These are phyloP conservation scores for Tor tambroides DNA, from an alignment of 2,113 vertebrate genomes.

Conservation along the genomic window DNA sequence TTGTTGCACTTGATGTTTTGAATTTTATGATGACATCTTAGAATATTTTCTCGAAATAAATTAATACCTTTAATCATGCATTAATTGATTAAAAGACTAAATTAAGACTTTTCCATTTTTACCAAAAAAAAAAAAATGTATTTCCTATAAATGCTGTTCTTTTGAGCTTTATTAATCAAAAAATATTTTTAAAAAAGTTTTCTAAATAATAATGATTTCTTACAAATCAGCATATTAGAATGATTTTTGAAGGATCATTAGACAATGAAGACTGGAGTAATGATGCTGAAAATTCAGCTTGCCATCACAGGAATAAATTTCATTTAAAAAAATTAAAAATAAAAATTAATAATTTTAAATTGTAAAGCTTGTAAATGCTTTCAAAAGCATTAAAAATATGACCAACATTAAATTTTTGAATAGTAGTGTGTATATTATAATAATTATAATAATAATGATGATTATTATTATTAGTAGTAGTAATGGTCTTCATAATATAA, in stretches of 20 bases:
- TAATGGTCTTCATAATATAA: background rate
- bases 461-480: background rate
- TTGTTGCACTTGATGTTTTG: background rate
- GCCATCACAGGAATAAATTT: too few species aligned
- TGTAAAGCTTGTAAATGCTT: too few species aligned
- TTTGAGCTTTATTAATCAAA: background rate
- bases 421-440: background rate
- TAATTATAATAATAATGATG: background rate
- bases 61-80: background rate
- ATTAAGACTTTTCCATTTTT: background rate
- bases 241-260: background rate
- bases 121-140: background rate
- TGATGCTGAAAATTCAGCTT: background rate
- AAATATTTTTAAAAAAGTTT: background rate
- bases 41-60: too few species aligned
- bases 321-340: too few species aligned
- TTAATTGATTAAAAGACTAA: background rate
- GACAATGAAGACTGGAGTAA: background rate
- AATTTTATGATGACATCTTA: background rate
- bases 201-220: background rate
- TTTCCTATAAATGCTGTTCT: background rate
- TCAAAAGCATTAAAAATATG: background rate
- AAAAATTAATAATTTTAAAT: background rate
- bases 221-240: background rate
- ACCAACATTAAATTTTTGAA: background rate